Base-by-base conservation (phyloP, 2,888 invertebrate species). In the Drosophila demipolita region DNA sequence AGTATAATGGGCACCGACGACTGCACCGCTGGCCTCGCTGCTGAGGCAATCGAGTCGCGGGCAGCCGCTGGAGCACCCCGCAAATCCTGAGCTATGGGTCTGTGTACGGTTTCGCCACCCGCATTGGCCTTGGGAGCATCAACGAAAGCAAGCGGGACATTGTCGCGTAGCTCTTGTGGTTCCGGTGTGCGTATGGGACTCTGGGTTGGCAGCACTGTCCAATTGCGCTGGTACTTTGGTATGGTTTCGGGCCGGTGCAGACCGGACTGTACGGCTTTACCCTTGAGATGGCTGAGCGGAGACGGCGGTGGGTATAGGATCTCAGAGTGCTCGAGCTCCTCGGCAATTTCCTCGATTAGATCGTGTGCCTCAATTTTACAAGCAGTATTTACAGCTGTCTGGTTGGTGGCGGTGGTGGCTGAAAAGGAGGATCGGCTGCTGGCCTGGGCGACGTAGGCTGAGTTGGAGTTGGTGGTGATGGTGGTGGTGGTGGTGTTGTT, bases 191-290 rank as follows among this genome's bases (percentile, higher is more conserved):
- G 94, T 50, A 94, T 94, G 65, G 93, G 93, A 89, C 94, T 93
- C 91, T 95, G 95, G 78, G 95, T 94, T 66, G 94, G 94, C 73
- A 95, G 91, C 82, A 94, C 94, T 73, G 95, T 94, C 91, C 95
- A 94, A 90, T 95, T 94, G 91, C 94, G 94, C 92, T 96, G 96
- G 90, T 96, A 96, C 66, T 94, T 93, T 11, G 96, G 96, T 88
- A 96, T 94, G 87, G 93, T 93, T 80, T 95, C 95, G 23, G 95
- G 94, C 92, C 94, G 95, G 68, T 95, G 95, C 76, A 96, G 93
- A 66, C 95, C 95, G 64, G 95, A 94, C 82, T 94, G 93, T 62
- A 91, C 81, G 81, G 89, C 73, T 78, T 91, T 92, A 64, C 83
- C 83, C 69, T 91, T 91, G 15, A 91, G 86, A 65, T 92, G 92